Evolutionary conservation across 2,113 vertebrate genomes (phyloP), one percentile per base, ranked within the genome.

Genomic region (Rhinoderma darwinii): DNA sequence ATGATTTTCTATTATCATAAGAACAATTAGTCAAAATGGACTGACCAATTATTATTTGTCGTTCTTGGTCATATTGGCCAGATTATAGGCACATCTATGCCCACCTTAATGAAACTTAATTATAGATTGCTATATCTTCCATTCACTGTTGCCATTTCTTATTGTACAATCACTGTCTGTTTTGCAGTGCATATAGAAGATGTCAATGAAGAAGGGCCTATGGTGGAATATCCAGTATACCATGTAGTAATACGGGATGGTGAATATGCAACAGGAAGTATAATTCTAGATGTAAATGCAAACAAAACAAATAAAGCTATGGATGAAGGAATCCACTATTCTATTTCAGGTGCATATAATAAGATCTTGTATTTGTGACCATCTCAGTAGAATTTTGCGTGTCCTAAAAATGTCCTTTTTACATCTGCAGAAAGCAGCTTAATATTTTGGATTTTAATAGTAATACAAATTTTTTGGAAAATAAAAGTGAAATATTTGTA

Each of bases 281-380:
- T 90, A 30, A 84, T 92, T 25, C 72, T 91, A 35, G 91, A 93
- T n/a, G 70, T 91, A 56, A 91, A 91, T 66, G 91, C 92, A 87
- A 90, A 59, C 73, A 89, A 92, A 88, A 90, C 89, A 86, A 75
- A 12, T 81, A 89, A 88, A 27, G 74, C 0, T 84, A 87, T 90
- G 43, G 91, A 93, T 83, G 89, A 91, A 89, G 91, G 47, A 74
- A 89, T 93, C 89, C 77, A 88, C 88, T 93, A 93, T 88, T 89
- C 0, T 47, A 89, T 92, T 78, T 84, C 90, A 91, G 91, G 92
- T 93, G 89, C 0, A 32, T 15, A 22, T 14, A 11, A 41, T 18
- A 82, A 1, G 22, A 30, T 59, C 8, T 11, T 37, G 14, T 27
- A 51, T 35, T 22, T n/a, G 32, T 61, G 8, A 41, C 14, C 51